phyloP scores from a whole-genome alignment of 2,888 invertebrate genomes.

The Stegophylla sp. region DNA sequence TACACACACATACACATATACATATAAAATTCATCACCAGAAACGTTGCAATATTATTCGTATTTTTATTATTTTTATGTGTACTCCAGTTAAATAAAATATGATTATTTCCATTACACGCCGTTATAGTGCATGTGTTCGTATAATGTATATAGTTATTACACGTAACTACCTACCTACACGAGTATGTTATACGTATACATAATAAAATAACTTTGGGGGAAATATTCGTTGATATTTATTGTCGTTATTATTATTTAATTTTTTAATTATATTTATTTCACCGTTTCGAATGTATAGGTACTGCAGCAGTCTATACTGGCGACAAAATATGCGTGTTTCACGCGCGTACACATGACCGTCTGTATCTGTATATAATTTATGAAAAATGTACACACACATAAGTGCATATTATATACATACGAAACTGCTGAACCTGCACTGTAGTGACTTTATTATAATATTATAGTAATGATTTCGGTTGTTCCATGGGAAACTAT shows the following conservation, averaged over 20 bases:
- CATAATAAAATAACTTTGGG: not conserved
- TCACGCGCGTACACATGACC: not conserved
- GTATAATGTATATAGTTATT: too few species aligned
- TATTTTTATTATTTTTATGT: too few species aligned
- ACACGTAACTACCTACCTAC: too few species aligned
- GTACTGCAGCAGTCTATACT: not conserved
- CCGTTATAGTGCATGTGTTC: not conserved
- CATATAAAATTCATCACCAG: too few species aligned
- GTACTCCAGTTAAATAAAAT: not conserved
- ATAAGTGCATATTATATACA: not conserved
- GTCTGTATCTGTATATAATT: constrained; percentile 6
- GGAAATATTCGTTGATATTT: constrained; percentile 12
- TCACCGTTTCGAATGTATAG: constrained; percentile 2
- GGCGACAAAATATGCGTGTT: constrained; percentile 54
- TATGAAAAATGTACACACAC: constrained; percentile 2
- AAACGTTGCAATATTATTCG: not conserved
- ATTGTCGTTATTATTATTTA: not conserved
- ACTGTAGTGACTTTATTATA: not conserved
- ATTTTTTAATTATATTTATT: constrained; percentile 26
- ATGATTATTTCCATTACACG: not conserved
- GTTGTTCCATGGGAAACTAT: constrained; percentile 38
- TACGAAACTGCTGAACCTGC: constrained; percentile 1
- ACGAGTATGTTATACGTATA: not conserved
- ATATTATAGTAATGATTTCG: constrained; percentile 8
- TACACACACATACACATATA: too few species aligned